A percentile compares a stretch with the other conserved stretches of the same genome.
Conservation (phyloP, 2,797 vertebrate genomes). For the Girardinus metallicus region DNA sequence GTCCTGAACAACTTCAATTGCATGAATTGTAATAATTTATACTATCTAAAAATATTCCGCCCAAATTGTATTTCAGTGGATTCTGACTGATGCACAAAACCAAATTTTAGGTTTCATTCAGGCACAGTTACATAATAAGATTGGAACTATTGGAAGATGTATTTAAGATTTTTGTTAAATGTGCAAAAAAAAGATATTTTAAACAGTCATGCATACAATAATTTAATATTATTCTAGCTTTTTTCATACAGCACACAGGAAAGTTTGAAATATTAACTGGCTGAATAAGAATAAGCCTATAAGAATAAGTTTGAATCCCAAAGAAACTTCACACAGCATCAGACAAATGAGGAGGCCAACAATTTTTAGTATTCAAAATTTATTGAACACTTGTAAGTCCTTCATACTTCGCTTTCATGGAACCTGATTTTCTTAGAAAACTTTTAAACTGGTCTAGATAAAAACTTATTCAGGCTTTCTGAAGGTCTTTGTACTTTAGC, state of each 20-base stretch:
- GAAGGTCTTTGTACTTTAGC: not conserved
- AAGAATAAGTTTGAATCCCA: not conserved
- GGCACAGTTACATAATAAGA: not conserved
- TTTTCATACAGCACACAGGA: not conserved
- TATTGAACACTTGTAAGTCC: not conserved
- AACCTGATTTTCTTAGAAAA: not conserved
- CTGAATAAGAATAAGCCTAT: no score
- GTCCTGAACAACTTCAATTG: not conserved
- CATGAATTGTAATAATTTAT: conserved; percentile 44
- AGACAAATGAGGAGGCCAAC: not conserved
- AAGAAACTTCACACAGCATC: not conserved
- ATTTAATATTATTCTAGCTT: not conserved
- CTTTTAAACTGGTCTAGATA: not conserved
- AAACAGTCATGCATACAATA: not conserved
- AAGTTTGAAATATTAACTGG: not conserved
- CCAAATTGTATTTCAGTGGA: conserved; percentile 20
- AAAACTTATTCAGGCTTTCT: not conserved
- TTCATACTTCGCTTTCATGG: not conserved
- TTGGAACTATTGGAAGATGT: not conserved
- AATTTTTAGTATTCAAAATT: not conserved
- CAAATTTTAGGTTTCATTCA: not conserved
- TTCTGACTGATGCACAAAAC: not conserved
- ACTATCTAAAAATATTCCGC: conserved; percentile 50
- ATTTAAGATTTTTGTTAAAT: not conserved
- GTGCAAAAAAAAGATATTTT: no score